phyloP scores from a whole-genome alignment of 2,113 vertebrate species.

The Calyptommatus sinebrachiatus region DNA sequence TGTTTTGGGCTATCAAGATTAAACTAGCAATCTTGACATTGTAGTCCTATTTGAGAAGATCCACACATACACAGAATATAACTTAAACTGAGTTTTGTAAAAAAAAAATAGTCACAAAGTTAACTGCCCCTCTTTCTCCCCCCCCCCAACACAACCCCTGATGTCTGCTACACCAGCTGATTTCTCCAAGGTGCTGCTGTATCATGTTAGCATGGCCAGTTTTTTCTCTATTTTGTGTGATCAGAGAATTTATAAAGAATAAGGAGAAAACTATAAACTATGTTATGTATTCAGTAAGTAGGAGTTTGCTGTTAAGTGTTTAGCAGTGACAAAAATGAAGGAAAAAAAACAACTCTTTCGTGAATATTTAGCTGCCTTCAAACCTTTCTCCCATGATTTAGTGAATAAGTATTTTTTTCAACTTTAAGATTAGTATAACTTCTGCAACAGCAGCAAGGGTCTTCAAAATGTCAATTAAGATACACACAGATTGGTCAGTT shows the following conservation, averaged over 20 bases:
- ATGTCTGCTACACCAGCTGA: neutral
- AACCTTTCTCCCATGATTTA: slow-evolving; percentile 47
- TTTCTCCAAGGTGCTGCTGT: neutral
- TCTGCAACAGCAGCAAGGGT: slow-evolving; percentile 36
- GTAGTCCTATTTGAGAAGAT: neutral
- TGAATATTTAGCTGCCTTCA: slow-evolving; percentile 37
- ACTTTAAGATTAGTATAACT: slow-evolving; percentile 24
- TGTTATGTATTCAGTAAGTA: too few species aligned
- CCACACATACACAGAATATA: neutral
- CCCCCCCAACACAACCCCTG: neutral
- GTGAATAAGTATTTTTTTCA: slow-evolving; percentile 36
- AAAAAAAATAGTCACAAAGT: neutral
- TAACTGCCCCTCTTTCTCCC: neutral
- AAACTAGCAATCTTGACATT: neutral
- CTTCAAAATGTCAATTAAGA: slow-evolving; percentile 29
- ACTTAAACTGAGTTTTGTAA: neutral
- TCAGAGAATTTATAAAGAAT: neutral
- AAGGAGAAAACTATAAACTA: neutral
- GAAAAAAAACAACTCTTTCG: slow-evolving; percentile 32
- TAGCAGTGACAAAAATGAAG: neutral
- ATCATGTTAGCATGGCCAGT: neutral
- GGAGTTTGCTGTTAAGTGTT: neutral
- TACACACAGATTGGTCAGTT: slow-evolving; percentile 16
- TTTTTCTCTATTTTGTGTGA: neutral
- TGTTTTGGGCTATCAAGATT: neutral